These are phyloP conservation scores for Quadroppia sp. DNA, from an alignment of 2,888 invertebrate genomes.

Conservation along the genomic window DNA sequence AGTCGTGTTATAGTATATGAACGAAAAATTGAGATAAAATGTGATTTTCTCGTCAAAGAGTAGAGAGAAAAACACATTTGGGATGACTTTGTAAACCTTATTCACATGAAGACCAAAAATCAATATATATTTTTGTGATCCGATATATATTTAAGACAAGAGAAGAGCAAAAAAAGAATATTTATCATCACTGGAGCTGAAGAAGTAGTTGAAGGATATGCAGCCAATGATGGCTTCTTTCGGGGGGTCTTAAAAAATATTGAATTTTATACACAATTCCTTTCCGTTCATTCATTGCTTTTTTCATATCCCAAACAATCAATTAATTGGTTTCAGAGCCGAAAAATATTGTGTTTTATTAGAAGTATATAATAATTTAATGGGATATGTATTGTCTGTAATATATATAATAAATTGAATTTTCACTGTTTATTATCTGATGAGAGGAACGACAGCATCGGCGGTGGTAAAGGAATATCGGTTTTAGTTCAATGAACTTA, in stretches of 20 bases:
- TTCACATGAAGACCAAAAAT: neutral
- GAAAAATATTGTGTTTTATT: neutral
- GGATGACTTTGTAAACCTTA: neutral
- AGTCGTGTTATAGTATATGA: neutral
- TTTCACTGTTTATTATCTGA: neutral
- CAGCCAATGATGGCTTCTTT: neutral
- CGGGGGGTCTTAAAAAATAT: neutral
- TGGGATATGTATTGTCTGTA: neutral
- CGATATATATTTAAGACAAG: conserved; percentile 26
- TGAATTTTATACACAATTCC: neutral
- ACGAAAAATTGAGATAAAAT: too few species aligned
- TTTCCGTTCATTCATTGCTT: neutral
- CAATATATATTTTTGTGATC: conserved; percentile 4
- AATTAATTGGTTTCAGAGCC: neutral
- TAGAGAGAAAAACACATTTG: neutral
- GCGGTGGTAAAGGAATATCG: conserved; percentile 1
- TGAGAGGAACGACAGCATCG: neutral
- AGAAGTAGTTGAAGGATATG: neutral
- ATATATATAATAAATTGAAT: conserved; percentile 11
- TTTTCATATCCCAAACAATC: neutral
- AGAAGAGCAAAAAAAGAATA: neutral
- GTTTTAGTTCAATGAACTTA: conserved; percentile 34
- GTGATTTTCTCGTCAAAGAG: neutral
- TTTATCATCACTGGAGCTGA: conserved; percentile 16
- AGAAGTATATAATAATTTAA: neutral